phyloP scores from a whole-genome alignment of 2,113 vertebrate species.

The Myocastor coypus region DNA sequence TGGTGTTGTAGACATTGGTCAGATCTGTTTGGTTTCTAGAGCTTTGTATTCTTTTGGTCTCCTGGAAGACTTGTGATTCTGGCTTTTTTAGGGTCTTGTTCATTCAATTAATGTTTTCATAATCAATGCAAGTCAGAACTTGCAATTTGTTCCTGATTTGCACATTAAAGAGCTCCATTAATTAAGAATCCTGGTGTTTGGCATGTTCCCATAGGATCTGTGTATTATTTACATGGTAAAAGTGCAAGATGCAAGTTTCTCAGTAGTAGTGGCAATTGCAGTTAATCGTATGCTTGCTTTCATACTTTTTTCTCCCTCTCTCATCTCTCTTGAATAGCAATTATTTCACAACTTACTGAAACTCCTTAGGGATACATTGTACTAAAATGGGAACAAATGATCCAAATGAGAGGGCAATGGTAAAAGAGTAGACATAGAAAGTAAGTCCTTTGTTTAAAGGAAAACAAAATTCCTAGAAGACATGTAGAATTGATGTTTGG shows the following conservation, averaged over 20 bases:
- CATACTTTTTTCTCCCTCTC: not conserved
- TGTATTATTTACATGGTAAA: conserved; percentile 88
- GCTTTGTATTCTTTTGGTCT: conserved; percentile 83
- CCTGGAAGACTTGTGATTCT: conserved; percentile 79
- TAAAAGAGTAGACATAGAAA: conserved; percentile 61
- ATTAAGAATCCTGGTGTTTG: conserved; percentile 90
- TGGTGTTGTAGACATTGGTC: conserved; percentile 70
- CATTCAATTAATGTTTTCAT: conserved; percentile 90
- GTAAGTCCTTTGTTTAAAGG: conserved; percentile 71
- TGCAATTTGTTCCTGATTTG: conserved; percentile 91
- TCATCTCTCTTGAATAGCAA: conserved; percentile 40
- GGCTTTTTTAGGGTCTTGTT: conserved; percentile 85
- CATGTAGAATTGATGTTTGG: conserved; percentile 40
- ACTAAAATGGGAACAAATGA: conserved; percentile 72
- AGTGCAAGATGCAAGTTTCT: conserved; percentile 86
- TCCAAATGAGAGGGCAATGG: conserved; percentile 23
- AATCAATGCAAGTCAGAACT: conserved; percentile 90
- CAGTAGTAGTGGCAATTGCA: conserved; percentile 81
- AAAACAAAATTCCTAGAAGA: conserved; percentile 36
- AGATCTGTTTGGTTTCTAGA: conserved; percentile 67
- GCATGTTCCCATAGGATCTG: conserved; percentile 87
- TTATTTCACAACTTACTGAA: conserved; percentile 75
- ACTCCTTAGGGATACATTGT: conserved; percentile 73
- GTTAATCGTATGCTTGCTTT: conserved; percentile 68
- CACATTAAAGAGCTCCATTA: conserved; percentile 92